Evolutionary conservation across 2,888 invertebrate species (phyloP).

Genomic region (Uropetala carovei): DNA sequence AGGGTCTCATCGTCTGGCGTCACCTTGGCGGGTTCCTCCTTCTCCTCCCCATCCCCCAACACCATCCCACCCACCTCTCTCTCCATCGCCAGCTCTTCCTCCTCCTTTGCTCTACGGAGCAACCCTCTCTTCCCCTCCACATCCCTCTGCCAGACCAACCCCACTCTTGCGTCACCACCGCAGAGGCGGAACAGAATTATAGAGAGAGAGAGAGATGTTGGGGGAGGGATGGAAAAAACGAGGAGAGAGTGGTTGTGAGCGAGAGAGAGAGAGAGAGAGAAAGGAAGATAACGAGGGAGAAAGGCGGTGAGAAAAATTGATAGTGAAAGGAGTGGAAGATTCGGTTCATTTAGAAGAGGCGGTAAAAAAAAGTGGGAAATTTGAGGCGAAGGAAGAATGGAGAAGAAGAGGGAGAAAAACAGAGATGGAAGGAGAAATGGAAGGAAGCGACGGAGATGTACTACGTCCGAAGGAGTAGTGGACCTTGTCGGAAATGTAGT

Average conservation of each 20-base stretch:
- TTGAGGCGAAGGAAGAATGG: too few species aligned
- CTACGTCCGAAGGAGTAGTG: too few species aligned
- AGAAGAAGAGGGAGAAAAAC: neutral
- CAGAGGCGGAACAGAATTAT: slow-evolving; percentile 47
- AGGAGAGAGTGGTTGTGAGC: neutral
- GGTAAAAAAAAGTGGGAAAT: too few species aligned
- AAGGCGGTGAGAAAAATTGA: neutral
- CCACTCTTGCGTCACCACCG: slow-evolving; percentile 50
- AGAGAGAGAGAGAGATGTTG: neutral
- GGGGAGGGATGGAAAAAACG: neutral
- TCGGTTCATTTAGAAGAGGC: too few species aligned
- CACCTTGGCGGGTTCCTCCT: slow-evolving; percentile 54
- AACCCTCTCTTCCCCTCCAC: neutral
- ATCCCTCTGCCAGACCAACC: neutral
- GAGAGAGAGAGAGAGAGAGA: neutral
- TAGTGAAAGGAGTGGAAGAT: neutral
- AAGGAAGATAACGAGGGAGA: neutral
- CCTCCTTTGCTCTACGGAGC: neutral
- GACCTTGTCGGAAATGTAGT: too few species aligned
- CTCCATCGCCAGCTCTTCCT: too few species aligned
- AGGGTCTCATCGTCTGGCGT: slow-evolving; percentile 60
- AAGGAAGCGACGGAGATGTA: neutral
- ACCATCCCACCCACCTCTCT: slow-evolving; percentile 13
- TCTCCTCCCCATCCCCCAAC: neutral
- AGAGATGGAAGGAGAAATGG: neutral